Base-by-base conservation (phyloP, 2,797 vertebrate species). In the Anguilla marmorata region DNA sequence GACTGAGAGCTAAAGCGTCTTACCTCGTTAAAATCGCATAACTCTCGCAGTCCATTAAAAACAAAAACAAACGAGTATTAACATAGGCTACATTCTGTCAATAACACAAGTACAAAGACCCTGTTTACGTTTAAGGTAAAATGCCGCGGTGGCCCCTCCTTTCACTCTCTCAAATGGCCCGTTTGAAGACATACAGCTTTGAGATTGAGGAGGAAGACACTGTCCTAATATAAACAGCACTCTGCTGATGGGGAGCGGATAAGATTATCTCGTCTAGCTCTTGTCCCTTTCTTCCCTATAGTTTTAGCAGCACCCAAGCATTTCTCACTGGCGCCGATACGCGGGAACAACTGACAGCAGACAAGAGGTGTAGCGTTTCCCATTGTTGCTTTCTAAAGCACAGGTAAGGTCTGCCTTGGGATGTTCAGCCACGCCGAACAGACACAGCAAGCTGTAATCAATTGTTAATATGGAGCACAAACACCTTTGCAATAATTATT, bases 281-380 rank as follows among this genome's bases (percentile, higher is more conserved):
- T 90, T 85, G 91, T 88, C 91, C 85, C 91, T 93, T 94, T 94
- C 93, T 96, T 93, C 94, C 92, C 92, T 92, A 89, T 86, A 90
- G 90, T 93, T 94, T 96, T 90, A 93, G 93, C 89, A 92, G 93
- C 91, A 91, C 92, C 88, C 91, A 94, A 94, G 92, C 93, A 94
- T 94, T 94, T 93, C 92, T 95, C 90, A 86, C 89, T 96, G 96
- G 95, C 96, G 95, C 95, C 95, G 93, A 92, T 91, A 93, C 93
- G 91, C 93, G 93, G 91, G 88, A 92, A 93, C 89, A 88, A 72
- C 60, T 93, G 92, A 93, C 89, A 92, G 91, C 86, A 86, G 87
- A 87, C 60, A 82, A 88, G 86, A 87, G 87, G 88, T 85, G 87
- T 86, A 85, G 74, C 86, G 88, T 87, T 90, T 89, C 90, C 82